These are phyloP conservation scores for Anastrepha ludens DNA, from an alignment of 1,140 invertebrate genomes.

Conservation along the genomic window DNA sequence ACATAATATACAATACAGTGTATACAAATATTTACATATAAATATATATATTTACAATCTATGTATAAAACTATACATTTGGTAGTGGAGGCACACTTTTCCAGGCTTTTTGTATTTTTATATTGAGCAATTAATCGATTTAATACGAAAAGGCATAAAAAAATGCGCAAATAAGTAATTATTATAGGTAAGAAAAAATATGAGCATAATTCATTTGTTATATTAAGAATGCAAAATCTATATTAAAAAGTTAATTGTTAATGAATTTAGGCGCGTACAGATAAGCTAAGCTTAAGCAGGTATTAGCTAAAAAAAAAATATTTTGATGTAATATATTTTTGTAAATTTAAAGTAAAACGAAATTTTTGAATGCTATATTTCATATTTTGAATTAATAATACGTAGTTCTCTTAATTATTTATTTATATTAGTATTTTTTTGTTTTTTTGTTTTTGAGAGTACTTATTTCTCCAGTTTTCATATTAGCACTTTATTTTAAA, in stretches of 20 bases:
- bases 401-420: too few relatives aligned
- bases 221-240: background rate
- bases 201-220: background rate
- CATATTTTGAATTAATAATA: background rate
- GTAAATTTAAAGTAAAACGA: background rate
- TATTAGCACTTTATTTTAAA: too few relatives aligned
- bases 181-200: background rate
- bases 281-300: conserved; percentile 16
- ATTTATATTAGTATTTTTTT: too few relatives aligned
- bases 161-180: background rate
- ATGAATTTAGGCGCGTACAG: background rate
- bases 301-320: background rate
- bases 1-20: too few relatives aligned
- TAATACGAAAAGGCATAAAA: background rate
- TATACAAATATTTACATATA: background rate
- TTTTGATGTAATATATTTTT: background rate
- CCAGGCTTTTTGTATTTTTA: conserved; percentile 51
- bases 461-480: too few relatives aligned
- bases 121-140: background rate
- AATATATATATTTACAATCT: background rate
- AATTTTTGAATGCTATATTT: background rate
- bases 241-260: conserved; percentile 14
- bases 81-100: conserved; percentile 6
- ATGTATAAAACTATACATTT: background rate
- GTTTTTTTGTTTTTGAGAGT: background rate